phyloP scores from a whole-genome alignment of 2,888 invertebrate genomes.

The Euzetes globulus region DNA sequence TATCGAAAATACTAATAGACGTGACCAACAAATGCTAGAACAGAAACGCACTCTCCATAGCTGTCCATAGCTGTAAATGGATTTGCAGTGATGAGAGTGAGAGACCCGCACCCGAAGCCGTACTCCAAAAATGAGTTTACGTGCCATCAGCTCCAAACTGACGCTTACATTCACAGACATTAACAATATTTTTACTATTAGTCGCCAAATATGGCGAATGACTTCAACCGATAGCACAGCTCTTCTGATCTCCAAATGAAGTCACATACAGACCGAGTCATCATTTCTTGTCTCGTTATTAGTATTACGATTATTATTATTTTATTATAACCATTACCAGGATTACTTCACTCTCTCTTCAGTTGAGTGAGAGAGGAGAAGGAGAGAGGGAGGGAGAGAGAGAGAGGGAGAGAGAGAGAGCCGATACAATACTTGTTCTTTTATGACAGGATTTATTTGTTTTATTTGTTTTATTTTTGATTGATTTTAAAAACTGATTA shows the following conservation, averaged over 20 bases:
- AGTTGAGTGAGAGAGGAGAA: too few species aligned
- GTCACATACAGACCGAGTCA: constrained; percentile 20
- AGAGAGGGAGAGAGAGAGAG: background rate
- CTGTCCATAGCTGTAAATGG: constrained; percentile 12
- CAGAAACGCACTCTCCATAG: constrained; percentile 14
- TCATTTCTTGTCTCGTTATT: constrained; percentile 8
- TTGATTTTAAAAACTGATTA: too few species aligned
- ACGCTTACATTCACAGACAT: background rate
- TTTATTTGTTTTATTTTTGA: too few species aligned
- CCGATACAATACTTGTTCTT: background rate
- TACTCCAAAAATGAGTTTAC: constrained; percentile 10
- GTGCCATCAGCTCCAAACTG: background rate
- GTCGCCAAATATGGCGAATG: background rate
- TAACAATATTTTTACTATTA: background rate
- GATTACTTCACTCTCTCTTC: background rate
- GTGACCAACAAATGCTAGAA: constrained; percentile 6
- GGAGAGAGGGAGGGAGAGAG: background rate
- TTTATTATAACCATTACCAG: background rate
- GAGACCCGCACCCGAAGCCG: background rate
- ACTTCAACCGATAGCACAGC: background rate
- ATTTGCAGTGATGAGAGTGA: background rate
- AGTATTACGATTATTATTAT: constrained; percentile 7
- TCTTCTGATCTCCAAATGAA: background rate
- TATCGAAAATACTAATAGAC: background rate
- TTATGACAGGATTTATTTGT: too few species aligned